Evolutionary conservation across 2,888 invertebrate genomes (phyloP).

Genomic region (Lasioglossum pauxillum): DNA sequence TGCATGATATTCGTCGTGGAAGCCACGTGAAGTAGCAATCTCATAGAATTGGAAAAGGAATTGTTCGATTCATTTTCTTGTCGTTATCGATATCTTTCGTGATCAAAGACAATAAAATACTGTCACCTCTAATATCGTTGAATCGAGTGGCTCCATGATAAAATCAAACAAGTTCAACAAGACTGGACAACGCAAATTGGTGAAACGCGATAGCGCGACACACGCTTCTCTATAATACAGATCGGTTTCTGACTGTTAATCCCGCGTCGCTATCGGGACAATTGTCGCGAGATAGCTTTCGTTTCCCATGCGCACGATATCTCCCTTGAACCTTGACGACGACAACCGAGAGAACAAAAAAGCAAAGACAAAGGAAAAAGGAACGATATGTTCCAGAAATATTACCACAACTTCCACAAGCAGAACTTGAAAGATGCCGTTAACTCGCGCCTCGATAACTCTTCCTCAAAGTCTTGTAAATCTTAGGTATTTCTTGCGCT

Average conservation of each 20-base stretch:
- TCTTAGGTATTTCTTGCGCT: slow-evolving; percentile 42
- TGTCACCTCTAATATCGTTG: slow-evolving; percentile 3
- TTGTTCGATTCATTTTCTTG: neutral
- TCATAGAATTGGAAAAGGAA: neutral
- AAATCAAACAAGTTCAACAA: slow-evolving; percentile 21
- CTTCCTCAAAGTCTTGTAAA: slow-evolving; percentile 47
- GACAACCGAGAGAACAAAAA: neutral
- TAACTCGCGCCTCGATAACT: slow-evolving; percentile 19
- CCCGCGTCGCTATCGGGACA: neutral
- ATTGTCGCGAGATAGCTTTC: neutral
- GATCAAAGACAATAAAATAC: slow-evolving; percentile 11
- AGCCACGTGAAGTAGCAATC: neutral
- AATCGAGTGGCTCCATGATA: slow-evolving; percentile 16
- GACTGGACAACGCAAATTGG: neutral
- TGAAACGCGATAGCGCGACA: neutral
- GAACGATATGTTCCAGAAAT: neutral
- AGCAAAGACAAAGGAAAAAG: neutral
- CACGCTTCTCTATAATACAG: neutral
- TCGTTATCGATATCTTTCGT: neutral
- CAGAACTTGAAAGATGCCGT: neutral
- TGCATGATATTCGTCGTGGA: neutral
- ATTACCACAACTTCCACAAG: neutral
- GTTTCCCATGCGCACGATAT: neutral
- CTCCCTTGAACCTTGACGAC: neutral
- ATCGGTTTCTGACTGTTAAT: neutral